Evolutionary conservation across 2,888 invertebrate species (phyloP), one percentile per base, ranked within the genome.

Genomic region (Hymenopus coronatus): DNA sequence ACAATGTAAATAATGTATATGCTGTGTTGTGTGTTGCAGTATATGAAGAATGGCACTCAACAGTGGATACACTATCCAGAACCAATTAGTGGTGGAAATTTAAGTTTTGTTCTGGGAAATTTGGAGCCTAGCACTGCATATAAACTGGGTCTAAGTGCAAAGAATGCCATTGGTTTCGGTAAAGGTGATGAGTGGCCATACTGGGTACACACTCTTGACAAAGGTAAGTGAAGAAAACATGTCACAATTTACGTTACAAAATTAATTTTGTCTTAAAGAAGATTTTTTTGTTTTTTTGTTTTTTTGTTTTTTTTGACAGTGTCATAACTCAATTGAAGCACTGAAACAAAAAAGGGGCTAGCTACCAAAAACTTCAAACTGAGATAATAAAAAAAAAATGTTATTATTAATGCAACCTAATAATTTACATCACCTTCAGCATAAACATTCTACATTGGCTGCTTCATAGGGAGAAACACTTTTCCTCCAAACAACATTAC

Each of bases 101-200:
- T 95, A 0, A 97, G 96, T 0, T 96, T 95, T 91, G 96, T 97
- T 6, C 93, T 97, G 89, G 94, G 95, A 88, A 95, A 95, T 28
- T 94, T 97, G 89, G 94, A 95, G 82, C 95, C 95, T 2, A 94
- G 95, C 9, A 96, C 96, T 0, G 94, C 94, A 0, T 98, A 97
- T 92, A 94, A 94, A 88, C 92, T 98, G 3, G 94, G 95, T 90
- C 94, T 98, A 81, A 93, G 94, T 88, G 97, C 97, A 0, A 94
- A 93, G 15, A 97, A 97, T 90, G 93, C 93, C 0, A 94, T 96
- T 91, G 97, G 97, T 0, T 92, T 92, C 15, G 95, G 96, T 30
- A 94, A 94, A 14, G 92, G 93, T 25, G 94, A 95, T 89, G 93
- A 94, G 1, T 94, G 94, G 90, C 94, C 94, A 40, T 93, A 94